These are phyloP conservation scores for Drosophila neonasuta DNA, from an alignment of 2,888 invertebrate species.

Conservation along the genomic window DNA sequence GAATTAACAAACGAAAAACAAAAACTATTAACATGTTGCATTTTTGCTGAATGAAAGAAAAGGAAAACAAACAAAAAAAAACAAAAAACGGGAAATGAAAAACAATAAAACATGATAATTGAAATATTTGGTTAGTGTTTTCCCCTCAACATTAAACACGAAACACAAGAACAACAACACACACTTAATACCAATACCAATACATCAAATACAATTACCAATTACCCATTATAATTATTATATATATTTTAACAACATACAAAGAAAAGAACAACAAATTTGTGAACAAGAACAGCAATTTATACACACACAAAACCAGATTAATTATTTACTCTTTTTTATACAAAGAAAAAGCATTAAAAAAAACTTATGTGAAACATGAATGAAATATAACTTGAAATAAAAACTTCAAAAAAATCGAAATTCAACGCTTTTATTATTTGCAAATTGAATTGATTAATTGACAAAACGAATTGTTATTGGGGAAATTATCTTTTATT, in stretches of 20 bases:
- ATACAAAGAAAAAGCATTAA: slow-evolving; percentile 76
- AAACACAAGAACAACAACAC: slow-evolving; percentile 31
- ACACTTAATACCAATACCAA: slow-evolving; percentile 43
- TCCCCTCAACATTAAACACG: slow-evolving; percentile 37
- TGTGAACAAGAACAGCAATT: slow-evolving; percentile 55
- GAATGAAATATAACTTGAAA: slow-evolving; percentile 79
- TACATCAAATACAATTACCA: slow-evolving; percentile 10
- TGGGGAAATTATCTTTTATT: slow-evolving; percentile 61
- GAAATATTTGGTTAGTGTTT: slow-evolving; percentile 68
- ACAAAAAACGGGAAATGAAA: slow-evolving; percentile 31
- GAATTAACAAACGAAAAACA: slow-evolving; percentile 61
- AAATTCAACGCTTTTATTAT: slow-evolving; percentile 24
- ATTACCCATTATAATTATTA: slow-evolving; percentile 50
- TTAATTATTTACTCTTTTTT: slow-evolving; percentile 80
- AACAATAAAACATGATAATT: slow-evolving; percentile 50
- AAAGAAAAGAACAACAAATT: slow-evolving; percentile 56
- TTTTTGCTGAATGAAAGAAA: slow-evolving; percentile 57
- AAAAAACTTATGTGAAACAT: slow-evolving; percentile 79
- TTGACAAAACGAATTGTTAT: slow-evolving; percentile 1
- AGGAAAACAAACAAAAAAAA: slow-evolving; percentile 30
- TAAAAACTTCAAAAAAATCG: slow-evolving; percentile 73
- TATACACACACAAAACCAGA: slow-evolving; percentile 61
- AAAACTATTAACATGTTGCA: slow-evolving; percentile 71
- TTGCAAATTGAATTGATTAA: neutral
- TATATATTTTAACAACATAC: slow-evolving; percentile 69